Evolutionary conservation across 64 coral and sea anemone species (phyloP).

Genomic region (Pocillopora verrucosa): DNA sequence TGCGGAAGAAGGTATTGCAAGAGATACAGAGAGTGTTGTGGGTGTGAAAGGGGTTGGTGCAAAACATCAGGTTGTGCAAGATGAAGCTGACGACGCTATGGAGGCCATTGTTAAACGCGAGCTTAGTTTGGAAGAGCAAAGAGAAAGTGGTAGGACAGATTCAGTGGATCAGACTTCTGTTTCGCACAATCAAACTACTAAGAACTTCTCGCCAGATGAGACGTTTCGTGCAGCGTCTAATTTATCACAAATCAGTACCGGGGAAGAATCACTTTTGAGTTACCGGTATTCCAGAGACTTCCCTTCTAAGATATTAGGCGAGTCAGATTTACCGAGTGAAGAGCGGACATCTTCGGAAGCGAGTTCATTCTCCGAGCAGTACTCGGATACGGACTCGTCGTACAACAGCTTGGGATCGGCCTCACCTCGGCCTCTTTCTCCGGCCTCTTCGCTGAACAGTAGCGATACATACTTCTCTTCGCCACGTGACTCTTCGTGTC

Average conservation of each 20-base stretch:
- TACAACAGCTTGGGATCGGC: slow-evolving; percentile 79
- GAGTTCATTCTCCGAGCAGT: slow-evolving; percentile 30
- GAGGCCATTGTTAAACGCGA: slow-evolving; percentile 43
- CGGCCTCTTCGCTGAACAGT: slow-evolving; percentile 53
- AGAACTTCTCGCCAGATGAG: background rate
- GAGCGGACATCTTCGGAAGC: slow-evolving; percentile 16
- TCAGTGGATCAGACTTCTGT: background rate
- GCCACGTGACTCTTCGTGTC: slow-evolving; percentile 33
- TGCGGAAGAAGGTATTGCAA: background rate
- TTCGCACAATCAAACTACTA: background rate
- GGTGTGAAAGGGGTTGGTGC: background rate
- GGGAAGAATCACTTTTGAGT: background rate
- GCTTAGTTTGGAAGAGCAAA: slow-evolving; percentile 26
- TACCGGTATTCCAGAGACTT: slow-evolving; percentile 12
- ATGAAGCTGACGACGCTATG: slow-evolving; percentile 70
- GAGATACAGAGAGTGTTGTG: background rate
- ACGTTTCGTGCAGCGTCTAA: background rate
- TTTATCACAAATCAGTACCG: background rate
- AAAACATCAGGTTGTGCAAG: slow-evolving; percentile 1
- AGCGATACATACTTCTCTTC: slow-evolving; percentile 74
- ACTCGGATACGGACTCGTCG: slow-evolving; percentile 81
- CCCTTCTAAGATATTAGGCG: background rate
- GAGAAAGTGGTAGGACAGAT: background rate
- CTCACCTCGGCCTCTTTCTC: slow-evolving; percentile 56
- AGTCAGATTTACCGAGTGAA: background rate